Conservation (phyloP, 2,113 vertebrate genomes). For the Struthio camelus region DNA sequence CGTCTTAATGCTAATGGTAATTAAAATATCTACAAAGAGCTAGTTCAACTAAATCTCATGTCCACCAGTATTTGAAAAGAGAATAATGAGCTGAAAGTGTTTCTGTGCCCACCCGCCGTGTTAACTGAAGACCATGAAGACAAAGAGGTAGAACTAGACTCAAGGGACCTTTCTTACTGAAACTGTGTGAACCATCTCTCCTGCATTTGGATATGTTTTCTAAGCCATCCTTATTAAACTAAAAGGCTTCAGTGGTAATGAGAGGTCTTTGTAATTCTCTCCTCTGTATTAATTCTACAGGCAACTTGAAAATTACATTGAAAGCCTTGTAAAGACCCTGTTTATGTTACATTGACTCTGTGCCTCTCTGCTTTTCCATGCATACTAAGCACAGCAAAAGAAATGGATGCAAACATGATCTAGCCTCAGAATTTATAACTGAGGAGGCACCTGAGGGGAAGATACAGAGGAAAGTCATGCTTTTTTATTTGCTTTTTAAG, state of each 20-base stretch:
- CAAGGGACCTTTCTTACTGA: not conserved
- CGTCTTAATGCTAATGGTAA: constrained; percentile 27
- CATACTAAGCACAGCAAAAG: rapidly evolving
- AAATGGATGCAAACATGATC: not conserved
- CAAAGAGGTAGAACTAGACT: not conserved
- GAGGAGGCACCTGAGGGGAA: not conserved
- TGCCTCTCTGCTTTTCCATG: not conserved
- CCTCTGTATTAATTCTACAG: not conserved
- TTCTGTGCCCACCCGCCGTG: not conserved
- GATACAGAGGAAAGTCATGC: not conserved
- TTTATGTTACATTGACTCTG: not conserved
- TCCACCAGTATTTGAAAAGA: constrained; percentile 1
- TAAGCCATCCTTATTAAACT: not conserved
- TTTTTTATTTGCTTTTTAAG: not conserved
- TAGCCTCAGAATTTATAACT: not conserved
- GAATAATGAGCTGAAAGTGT: constrained; percentile 12
- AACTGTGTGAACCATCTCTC: not conserved
- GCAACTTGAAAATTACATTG: not conserved
- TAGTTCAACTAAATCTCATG: constrained; percentile 12
- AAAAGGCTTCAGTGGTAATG: not conserved
- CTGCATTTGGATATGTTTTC: not conserved
- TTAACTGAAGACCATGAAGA: constrained; percentile 51
- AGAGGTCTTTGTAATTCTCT: not conserved
- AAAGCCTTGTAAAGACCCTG: not conserved
- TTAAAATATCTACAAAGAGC: constrained; percentile 4